These are phyloP conservation scores for Agrotis clavis DNA, from an alignment of 2,888 invertebrate genomes.

Conservation along the genomic window DNA sequence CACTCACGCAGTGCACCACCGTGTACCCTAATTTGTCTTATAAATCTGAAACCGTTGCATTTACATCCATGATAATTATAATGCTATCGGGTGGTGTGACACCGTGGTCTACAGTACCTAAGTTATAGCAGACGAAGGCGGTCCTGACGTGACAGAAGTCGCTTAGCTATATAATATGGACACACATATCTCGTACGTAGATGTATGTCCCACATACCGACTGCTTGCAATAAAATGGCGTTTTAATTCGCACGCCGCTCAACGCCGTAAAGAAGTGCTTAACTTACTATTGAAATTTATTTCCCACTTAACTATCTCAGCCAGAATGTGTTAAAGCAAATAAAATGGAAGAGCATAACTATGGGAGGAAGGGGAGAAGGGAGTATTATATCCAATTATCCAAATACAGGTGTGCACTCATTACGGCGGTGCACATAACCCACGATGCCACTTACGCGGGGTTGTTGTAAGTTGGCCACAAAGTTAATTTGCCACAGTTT, in stretches of 20 bases:
- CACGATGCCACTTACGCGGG: slow-evolving; percentile 22
- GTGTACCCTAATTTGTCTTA: no score
- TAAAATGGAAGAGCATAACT: slow-evolving; percentile 22
- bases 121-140: neutral
- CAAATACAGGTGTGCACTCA: slow-evolving; percentile 50
- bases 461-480: no score
- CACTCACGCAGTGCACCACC: neutral
- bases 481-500: no score
- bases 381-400: neutral
- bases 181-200: neutral
- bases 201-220: slow-evolving; percentile 5
- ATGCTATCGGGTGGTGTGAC: no score
- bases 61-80: neutral
- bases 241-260: slow-evolving; percentile 29
- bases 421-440: slow-evolving; percentile 43
- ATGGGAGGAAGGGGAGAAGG: no score
- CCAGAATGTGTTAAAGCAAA: slow-evolving; percentile 39
- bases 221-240: slow-evolving; percentile 21
- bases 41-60: neutral
- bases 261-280: slow-evolving; percentile 27
- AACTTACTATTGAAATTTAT: slow-evolving; percentile 57
- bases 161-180: neutral
- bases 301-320: slow-evolving; percentile 45
- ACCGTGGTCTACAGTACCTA: neutral
- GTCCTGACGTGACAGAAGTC: no score